These are phyloP conservation scores for Parnassius mnemosyne DNA, from an alignment of 2,888 invertebrate genomes.

Conservation along the genomic window DNA sequence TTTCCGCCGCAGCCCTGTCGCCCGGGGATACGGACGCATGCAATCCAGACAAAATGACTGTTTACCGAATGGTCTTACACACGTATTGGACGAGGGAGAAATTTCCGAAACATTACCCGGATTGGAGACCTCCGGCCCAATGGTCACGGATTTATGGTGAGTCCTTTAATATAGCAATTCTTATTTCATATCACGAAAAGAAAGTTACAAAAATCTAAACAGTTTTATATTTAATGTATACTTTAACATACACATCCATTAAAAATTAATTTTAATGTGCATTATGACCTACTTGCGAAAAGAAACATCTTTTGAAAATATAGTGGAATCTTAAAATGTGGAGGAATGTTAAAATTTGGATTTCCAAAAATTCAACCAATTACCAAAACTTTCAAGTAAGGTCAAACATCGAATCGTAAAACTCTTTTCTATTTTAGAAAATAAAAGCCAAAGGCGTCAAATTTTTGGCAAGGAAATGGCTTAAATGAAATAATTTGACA, in stretches of 20 bases:
- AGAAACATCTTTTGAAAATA: too few species aligned
- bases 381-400: too few species aligned
- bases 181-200: too few species aligned
- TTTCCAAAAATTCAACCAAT: too few species aligned
- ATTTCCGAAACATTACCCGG: slow-evolving; percentile 96
- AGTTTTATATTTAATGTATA: too few species aligned
- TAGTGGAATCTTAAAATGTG: too few species aligned
- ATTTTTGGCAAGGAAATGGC: slow-evolving; percentile 21
- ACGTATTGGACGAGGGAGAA: slow-evolving; percentile 95
- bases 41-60: slow-evolving; percentile 90
- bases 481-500: slow-evolving; percentile 18
- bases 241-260: too few species aligned
- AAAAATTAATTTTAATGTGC: too few species aligned
- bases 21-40: slow-evolving; percentile 79
- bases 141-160: slow-evolving; percentile 96
- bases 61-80: slow-evolving; percentile 93
- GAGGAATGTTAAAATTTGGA: too few species aligned
- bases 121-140: slow-evolving; percentile 95
- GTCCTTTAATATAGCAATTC: slow-evolving; percentile 48
- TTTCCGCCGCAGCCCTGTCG: slow-evolving; percentile 48
- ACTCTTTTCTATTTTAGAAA: not conserved
- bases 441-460: slow-evolving; percentile 1
- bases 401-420: too few species aligned
- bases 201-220: too few species aligned
- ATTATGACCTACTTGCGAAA: too few species aligned